These are phyloP conservation scores for Papilio protenor DNA, from an alignment of 2,888 invertebrate species.

Conservation along the genomic window DNA sequence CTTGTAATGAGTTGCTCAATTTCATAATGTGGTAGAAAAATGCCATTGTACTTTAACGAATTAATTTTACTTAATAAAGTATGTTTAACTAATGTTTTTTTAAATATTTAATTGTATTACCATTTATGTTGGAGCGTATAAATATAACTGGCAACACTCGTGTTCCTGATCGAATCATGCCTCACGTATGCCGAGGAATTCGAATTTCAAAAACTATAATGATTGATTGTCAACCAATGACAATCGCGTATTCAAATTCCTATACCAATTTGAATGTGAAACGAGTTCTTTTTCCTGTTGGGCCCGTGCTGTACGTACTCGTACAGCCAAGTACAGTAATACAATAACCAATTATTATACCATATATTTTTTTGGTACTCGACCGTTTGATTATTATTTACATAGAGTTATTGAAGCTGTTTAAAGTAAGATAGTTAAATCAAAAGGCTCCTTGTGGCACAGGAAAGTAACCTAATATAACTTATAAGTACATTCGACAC, in stretches of 20 bases:
- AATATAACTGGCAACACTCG: slow-evolving; percentile 64
- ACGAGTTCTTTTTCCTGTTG: slow-evolving; percentile 78
- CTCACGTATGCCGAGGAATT: slow-evolving; percentile 74
- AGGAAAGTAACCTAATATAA: slow-evolving; percentile 70
- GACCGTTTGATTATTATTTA: slow-evolving; percentile 42
- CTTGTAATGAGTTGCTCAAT: slow-evolving; percentile 49
- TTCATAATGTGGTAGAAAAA: slow-evolving; percentile 30
- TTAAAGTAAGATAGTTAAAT: slow-evolving; percentile 31
- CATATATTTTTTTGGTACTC: slow-evolving; percentile 56
- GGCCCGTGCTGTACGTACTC: slow-evolving; percentile 61
- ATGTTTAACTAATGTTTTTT: background rate
- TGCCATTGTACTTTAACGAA: background rate
- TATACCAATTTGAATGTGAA: slow-evolving; percentile 77
- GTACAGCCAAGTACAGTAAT: slow-evolving; percentile 59
- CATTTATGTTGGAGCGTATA: slow-evolving; percentile 44
- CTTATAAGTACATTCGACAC: slow-evolving; percentile 53
- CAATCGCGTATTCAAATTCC: slow-evolving; percentile 81
- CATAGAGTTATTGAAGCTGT: background rate
- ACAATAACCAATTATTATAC: slow-evolving; percentile 74
- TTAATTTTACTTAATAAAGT: background rate
- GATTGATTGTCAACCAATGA: slow-evolving; percentile 83
- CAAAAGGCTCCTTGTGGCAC: slow-evolving; percentile 47
- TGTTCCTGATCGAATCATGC: slow-evolving; percentile 71
- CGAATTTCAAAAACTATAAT: slow-evolving; percentile 81
- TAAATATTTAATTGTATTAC: slow-evolving; percentile 17